Evolutionary conservation across 2,888 invertebrate genomes (phyloP), one percentile per base, ranked within the genome.

Genomic region (Diadromus collaris): DNA sequence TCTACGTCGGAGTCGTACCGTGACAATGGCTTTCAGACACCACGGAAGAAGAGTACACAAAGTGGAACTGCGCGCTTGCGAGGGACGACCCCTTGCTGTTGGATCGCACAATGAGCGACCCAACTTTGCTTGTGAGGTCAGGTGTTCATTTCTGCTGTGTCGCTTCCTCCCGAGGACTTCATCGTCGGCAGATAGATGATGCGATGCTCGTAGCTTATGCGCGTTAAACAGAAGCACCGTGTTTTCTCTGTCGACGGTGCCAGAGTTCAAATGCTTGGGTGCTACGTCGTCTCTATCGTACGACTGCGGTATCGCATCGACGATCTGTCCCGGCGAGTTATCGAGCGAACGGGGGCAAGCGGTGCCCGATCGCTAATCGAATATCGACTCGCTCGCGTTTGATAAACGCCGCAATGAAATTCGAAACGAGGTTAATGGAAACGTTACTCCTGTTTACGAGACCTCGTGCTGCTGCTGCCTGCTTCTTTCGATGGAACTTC

Each of bases 361-460:
- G 1, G 13, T 38, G 16, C 38, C 38, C 51, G 51, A 51, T 51
- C 51, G 51, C 58, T 65, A 60, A 78, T 74, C 78, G 70, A 78
- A 74, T 74, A 65, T 74, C 74, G 44, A 60, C 70, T 60, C 21
- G 46, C 34, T 65, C 51, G 9, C 16, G 27, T 38, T 48, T 56
- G 72, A 64, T 46, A 65, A 71, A 68, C 46, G 21, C 10, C 56
- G 63, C 56, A 56, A 60, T 64, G 58, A 48, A 74, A 69, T 63
- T 58, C 29, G 32, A 19, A 70, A 61, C 21, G 21, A 60, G 60
- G 51, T 74, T 74, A 38, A 70, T 65, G 54, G 32, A 67, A 78
- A 60, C 34, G 27, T 38, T 56, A 56, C 10, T n/a, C 51, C 24
- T 5, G 51, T 51, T 24, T 24, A 21, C 21, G 24, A 51, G 51